Evolutionary conservation across 1,140 invertebrate species (phyloP).

Genomic region (Leptinotarsa texana): DNA sequence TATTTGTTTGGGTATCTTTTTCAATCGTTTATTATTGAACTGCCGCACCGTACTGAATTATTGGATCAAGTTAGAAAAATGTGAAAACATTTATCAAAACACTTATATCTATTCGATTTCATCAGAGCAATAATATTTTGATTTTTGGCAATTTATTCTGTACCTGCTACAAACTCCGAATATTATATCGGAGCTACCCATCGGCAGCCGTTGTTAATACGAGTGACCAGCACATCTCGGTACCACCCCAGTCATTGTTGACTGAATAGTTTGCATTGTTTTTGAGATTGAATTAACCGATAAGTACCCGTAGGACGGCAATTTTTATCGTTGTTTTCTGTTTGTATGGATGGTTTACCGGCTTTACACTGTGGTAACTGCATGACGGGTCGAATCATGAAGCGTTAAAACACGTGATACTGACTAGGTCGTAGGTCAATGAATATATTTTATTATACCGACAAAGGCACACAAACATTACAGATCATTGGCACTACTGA

Average conservation of each 20-base stretch:
- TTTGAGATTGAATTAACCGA: neutral
- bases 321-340: neutral
- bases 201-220: conserved; percentile 5
- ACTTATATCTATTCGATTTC: no score
- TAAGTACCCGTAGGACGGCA: neutral
- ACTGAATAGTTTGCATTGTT: neutral
- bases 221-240: neutral
- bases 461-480: no score
- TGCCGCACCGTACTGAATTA: no score
- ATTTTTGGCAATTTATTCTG: no score
- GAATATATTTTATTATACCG: no score
- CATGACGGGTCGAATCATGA: neutral
- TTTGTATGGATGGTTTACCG: conserved; percentile 1
- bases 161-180: neutral
- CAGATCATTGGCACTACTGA: no score
- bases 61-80: no score
- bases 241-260: conserved; percentile 2
- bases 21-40: no score
- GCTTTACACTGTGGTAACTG: neutral
- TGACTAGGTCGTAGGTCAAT: no score
- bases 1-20: no score
- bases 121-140: no score
- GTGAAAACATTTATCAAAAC: no score
- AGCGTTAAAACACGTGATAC: conserved; percentile 1
- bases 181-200: neutral